phyloP scores from a whole-genome alignment of 2,888 invertebrate genomes.

The Nomada ferruginata region DNA sequence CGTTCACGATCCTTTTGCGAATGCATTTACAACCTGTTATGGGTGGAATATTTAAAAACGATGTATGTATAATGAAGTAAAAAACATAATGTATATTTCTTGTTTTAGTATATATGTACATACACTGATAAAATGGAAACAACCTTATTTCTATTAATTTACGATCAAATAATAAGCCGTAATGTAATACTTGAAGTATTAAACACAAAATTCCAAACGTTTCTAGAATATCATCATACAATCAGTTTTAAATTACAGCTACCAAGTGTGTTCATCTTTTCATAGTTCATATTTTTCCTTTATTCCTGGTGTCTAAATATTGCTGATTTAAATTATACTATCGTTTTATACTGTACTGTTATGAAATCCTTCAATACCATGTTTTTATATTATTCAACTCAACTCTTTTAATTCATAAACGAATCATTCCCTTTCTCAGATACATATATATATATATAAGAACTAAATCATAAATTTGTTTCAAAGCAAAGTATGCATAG shows the following conservation, averaged over 20 bases:
- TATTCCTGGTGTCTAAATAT: not conserved
- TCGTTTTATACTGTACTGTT: not conserved
- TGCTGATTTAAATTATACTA: not conserved
- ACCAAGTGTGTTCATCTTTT: not conserved
- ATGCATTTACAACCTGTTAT: not conserved
- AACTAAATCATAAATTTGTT: constrained; percentile 5
- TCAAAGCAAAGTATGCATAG: not conserved
- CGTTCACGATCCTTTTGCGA: no score
- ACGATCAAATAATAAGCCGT: constrained; percentile 53
- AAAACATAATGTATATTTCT: constrained; percentile 74
- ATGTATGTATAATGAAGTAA: constrained; percentile 63
- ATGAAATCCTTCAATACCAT: not conserved
- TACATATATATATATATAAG: not conserved
- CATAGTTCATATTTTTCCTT: not conserved
- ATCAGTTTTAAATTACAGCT: constrained; percentile 27
- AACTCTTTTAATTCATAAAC: not conserved
- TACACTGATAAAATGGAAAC: constrained; percentile 69
- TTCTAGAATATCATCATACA: constrained; percentile 44
- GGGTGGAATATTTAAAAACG: constrained; percentile 18
- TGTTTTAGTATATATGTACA: constrained; percentile 68
- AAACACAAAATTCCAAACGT: constrained; percentile 38
- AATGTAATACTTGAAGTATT: constrained; percentile 59
- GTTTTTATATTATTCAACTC: constrained; percentile 4
- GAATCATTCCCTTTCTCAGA: not conserved
- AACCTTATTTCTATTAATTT: constrained; percentile 62